Evolutionary conservation across 2,113 vertebrate genomes (phyloP).

Genomic region (Indicator indicator): DNA sequence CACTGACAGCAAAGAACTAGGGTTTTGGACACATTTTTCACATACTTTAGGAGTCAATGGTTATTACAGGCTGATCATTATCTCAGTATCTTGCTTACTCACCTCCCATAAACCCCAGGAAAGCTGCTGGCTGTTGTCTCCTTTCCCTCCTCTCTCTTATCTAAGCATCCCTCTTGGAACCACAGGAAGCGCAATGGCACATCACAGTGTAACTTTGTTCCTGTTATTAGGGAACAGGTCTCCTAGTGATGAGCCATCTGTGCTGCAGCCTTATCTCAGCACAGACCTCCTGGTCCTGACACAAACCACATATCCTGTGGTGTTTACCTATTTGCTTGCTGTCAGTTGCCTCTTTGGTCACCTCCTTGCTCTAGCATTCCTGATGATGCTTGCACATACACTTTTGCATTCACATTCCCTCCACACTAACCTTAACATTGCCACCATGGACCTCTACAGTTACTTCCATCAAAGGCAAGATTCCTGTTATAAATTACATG

Average conservation of each 20-base stretch:
- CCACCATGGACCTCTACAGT: not conserved
- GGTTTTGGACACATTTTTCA: not conserved
- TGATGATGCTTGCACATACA: not conserved
- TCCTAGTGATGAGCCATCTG: conserved; percentile 33
- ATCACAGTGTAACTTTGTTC: not conserved
- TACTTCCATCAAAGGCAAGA: not conserved
- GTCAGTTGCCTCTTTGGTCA: not conserved
- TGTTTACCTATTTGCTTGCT: conserved; percentile 32
- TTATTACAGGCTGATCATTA: conserved; percentile 24
- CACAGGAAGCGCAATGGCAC: not conserved
- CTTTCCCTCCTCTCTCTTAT: conserved; percentile 16
- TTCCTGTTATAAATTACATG: not conserved
- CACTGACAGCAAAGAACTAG: not conserved
- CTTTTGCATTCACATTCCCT: not conserved
- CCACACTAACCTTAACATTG: not conserved
- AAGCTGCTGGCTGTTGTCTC: not conserved
- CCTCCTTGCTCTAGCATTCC: not conserved
- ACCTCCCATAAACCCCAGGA: not conserved
- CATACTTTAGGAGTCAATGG: not conserved
- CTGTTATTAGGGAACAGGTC: not conserved
- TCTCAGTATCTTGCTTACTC: conserved; percentile 3
- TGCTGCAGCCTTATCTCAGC: conserved; percentile 19
- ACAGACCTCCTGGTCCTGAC: not conserved
- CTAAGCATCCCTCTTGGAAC: not conserved
- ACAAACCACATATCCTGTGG: not conserved